Evolutionary conservation across 2,888 invertebrate genomes (phyloP).

Genomic region (Portevinia maculata): DNA sequence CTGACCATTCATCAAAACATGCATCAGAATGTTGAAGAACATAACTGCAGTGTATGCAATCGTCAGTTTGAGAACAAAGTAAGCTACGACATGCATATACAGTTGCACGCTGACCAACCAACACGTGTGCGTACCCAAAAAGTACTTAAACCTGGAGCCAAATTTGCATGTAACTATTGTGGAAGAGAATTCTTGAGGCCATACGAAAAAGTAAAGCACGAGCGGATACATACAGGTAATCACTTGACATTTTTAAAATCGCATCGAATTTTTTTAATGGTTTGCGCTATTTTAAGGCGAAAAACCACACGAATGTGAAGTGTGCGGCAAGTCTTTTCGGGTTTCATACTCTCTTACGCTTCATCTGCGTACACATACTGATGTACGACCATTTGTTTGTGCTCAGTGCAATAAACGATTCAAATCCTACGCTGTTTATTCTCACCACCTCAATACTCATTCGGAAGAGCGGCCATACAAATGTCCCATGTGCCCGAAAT

Average conservation of each 20-base stretch:
- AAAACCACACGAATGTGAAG: conserved; percentile 90
- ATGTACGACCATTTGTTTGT: conserved; percentile 90
- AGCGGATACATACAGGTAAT: conserved; percentile 90
- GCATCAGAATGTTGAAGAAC: conserved; percentile 85
- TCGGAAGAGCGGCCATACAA: conserved; percentile 90
- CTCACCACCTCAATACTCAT: conserved; percentile 90
- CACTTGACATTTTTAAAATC: background rate
- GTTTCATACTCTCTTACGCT: conserved; percentile 91
- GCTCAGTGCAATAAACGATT: conserved; percentile 88
- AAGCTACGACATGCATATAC: conserved; percentile 89
- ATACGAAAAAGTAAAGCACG: conserved; percentile 92
- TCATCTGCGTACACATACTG: conserved; percentile 91
- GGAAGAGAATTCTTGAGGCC: conserved; percentile 88
- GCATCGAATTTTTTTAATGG: background rate
- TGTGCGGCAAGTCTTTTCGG: conserved; percentile 91
- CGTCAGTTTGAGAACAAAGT: conserved; percentile 87
- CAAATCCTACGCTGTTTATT: conserved; percentile 91
- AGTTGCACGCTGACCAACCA: conserved; percentile 84
- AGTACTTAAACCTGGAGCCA: conserved; percentile 78
- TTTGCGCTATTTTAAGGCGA: conserved; percentile 84
- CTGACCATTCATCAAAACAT: conserved; percentile 86
- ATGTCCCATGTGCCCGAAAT: conserved; percentile 90
- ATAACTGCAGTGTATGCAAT: conserved; percentile 88
- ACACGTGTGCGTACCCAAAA: conserved; percentile 34
- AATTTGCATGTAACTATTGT: conserved; percentile 89